Base-by-base conservation (phyloP, 2,797 vertebrate species). In the Catamblyrhynchus diadema region DNA sequence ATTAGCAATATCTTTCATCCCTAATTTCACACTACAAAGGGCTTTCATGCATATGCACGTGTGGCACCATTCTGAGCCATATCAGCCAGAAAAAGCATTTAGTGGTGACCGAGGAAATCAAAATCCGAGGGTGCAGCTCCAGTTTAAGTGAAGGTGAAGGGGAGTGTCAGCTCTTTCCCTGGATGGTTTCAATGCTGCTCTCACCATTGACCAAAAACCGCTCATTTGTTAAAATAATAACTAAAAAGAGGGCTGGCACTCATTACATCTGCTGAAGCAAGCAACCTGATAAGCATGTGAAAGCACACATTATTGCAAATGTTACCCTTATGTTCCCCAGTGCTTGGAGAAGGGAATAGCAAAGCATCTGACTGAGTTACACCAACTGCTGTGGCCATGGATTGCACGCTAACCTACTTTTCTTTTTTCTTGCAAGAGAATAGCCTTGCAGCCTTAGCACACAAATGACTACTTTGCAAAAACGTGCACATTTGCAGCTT, bases 1-100 rank as follows among this genome's bases (percentile, higher is more conserved):
- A 94, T 91, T 79, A 95, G 82, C 87, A 72, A 18, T 86, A 94
- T 94, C 91, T 93, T 96, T 96, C 85, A 94, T 81, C 73, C 67
- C 51, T 72, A 56, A 91, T 96, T 93, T 96, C 91, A 93, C 91
- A 93, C 85, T 59, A 73, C 79, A 94, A 93, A 94, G 60, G 65
- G 51, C 69, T 88, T 91, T 72, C 86, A 78, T 50, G 86, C 80
- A 56, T 21, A 39, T 60, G 86, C 94, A 92, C 72, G 37, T 83
- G 92, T 65, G 44, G 84, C 79, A 88, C 65, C 53, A 54, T 65
- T 93, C 91, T 86, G 65, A 82, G 61, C 47, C 1, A 0, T n/a
- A 93, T 50, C 61, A 88, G 86, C 47, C 79, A 89, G 84, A 78
- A 77, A 64, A 87, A 89, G 83, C 81, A 48, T 50, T 91, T 72